Percentiles rank a stretch among this genome's conserved stretches.
Evolutionary conservation across 2,888 invertebrate species (phyloP).

Genomic region (Ferrisia virgata): DNA sequence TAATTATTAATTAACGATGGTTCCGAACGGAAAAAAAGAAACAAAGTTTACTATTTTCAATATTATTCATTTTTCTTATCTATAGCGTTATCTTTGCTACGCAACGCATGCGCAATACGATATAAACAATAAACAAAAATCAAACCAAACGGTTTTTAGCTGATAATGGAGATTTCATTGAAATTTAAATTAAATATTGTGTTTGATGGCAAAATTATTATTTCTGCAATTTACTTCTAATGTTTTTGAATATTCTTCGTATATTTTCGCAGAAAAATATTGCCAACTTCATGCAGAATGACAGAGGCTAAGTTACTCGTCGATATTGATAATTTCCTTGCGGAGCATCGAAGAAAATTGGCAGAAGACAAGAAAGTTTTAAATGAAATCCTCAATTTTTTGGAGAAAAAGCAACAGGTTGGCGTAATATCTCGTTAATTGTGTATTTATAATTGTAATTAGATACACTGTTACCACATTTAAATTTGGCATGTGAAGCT

Average conservation of each 20-base stretch:
- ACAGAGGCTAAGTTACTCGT: not conserved
- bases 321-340: not conserved
- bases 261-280: not conserved
- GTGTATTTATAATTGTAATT: not conserved
- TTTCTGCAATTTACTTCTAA: not conserved
- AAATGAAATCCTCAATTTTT: not conserved
- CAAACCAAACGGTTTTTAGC: not conserved
- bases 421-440: not conserved
- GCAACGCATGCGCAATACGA: not conserved
- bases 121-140: not conserved
- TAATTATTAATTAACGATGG: not conserved
- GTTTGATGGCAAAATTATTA: not conserved
- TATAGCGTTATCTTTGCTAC: not conserved
- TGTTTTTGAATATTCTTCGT: not conserved
- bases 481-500: no score
- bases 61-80: not conserved
- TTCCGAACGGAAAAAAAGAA: not conserved
- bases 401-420: slow-evolving; percentile 28
- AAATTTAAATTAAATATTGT: not conserved
- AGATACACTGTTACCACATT: no score
- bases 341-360: slow-evolving; percentile 17
- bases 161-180: not conserved
- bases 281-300: not conserved
- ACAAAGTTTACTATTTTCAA: not conserved
- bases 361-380: not conserved